Conservation (phyloP, 2,888 invertebrate genomes). For the Meganola albula region DNA sequence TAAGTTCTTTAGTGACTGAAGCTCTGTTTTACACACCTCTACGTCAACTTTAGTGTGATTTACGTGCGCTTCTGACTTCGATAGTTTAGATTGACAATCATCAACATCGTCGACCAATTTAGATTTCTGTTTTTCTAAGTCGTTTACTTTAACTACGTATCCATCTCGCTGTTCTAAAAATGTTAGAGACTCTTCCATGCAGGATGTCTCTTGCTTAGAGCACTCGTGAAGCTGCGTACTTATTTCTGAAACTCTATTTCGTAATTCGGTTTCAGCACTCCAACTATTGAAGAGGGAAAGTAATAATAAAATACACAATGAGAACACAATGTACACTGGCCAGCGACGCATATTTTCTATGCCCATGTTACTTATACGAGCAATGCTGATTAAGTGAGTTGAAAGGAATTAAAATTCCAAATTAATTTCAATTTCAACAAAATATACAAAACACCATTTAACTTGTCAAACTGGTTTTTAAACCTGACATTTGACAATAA, state of each 20-base stretch:
- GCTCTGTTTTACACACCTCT: conserved; percentile 63
- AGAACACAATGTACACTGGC: conserved; percentile 69
- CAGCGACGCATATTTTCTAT: conserved; percentile 74
- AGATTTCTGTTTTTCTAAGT: conserved; percentile 51
- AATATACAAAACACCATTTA: too few species aligned
- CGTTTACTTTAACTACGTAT: conserved; percentile 53
- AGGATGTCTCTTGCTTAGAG: conserved; percentile 59
- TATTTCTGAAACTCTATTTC: conserved; percentile 51
- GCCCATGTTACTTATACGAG: conserved; percentile 51
- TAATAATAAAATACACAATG: conserved; percentile 60
- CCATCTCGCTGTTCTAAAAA: conserved; percentile 59
- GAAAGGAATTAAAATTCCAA: too few species aligned
- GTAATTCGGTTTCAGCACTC: conserved; percentile 62
- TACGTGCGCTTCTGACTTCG: conserved; percentile 53
- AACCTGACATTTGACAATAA: too few species aligned
- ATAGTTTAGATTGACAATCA: conserved; percentile 44
- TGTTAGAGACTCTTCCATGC: conserved; percentile 62
- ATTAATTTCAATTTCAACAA: too few species aligned
- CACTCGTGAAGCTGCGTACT: conserved; percentile 63
- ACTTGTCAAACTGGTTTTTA: too few species aligned
- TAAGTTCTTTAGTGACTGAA: conserved; percentile 67
- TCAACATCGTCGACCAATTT: conserved; percentile 48
- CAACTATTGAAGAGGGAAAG: conserved; percentile 72
- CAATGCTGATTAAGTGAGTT: too few species aligned
- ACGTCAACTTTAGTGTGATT: conserved; percentile 60